A percentile compares a stretch with the other conserved stretches of the same genome.
phyloP scores from a whole-genome alignment of 2,888 invertebrate species.

The Pycnomerus fuliginosus region DNA sequence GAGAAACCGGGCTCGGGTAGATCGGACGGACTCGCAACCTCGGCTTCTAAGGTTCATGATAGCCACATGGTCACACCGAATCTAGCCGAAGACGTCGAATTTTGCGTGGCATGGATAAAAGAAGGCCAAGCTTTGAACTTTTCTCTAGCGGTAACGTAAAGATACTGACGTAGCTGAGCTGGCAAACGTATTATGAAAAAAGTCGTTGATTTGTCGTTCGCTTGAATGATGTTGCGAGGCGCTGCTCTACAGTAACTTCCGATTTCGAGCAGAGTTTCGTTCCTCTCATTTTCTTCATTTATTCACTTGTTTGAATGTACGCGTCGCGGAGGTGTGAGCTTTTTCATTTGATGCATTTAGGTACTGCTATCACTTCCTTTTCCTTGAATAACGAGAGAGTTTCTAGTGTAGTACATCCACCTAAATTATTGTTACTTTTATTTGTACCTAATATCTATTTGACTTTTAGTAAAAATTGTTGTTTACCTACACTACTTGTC shows the following conservation, averaged over 20 bases:
- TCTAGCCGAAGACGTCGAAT: slow-evolving; percentile 11
- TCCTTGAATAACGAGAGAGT: too few relatives aligned
- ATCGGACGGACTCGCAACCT: slow-evolving; percentile 35
- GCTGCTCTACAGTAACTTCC: slow-evolving; percentile 41
- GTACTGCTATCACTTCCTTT: too few relatives aligned
- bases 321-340: too few relatives aligned
- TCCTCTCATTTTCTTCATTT: too few relatives aligned
- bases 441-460: too few relatives aligned
- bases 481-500: too few relatives aligned
- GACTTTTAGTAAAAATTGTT: too few relatives aligned
- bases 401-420: too few relatives aligned
- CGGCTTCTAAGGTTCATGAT: too few relatives aligned
- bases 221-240: slow-evolving; percentile 39
- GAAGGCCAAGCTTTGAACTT: slow-evolving; percentile 52
- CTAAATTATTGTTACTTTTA: too few relatives aligned
- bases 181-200: slow-evolving; percentile 33
- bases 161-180: slow-evolving; percentile 41
- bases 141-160: slow-evolving; percentile 46
- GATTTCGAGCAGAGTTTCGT: too few relatives aligned
- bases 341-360: too few relatives aligned
- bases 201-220: slow-evolving; percentile 28
- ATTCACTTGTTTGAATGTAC: slow-evolving; percentile 47
- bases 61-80: slow-evolving; percentile 7
- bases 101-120: slow-evolving; percentile 35
- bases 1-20: slow-evolving; percentile 40